Evolutionary conservation across 2,888 invertebrate species (phyloP).

Genomic region (Cyclophora punctaria): DNA sequence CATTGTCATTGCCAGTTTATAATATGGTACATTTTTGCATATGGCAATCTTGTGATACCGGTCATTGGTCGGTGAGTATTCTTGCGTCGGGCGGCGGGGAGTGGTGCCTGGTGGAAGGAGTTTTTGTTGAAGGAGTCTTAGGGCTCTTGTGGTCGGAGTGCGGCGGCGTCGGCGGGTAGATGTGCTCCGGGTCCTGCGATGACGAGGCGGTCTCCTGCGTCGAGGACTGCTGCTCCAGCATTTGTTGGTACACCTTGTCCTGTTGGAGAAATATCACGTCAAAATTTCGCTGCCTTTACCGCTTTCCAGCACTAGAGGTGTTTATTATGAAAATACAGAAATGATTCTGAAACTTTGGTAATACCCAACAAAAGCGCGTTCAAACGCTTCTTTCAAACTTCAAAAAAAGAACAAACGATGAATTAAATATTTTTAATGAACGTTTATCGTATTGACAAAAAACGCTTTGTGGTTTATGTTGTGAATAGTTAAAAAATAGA

Average conservation of each 20-base stretch:
- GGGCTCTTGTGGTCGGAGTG: slow-evolving; percentile 66
- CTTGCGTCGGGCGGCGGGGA: slow-evolving; percentile 26
- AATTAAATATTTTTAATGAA: too few relatives aligned
- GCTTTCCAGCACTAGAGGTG: too few relatives aligned
- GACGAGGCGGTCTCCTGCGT: slow-evolving; percentile 31
- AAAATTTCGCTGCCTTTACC: too few relatives aligned
- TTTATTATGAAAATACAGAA: too few relatives aligned
- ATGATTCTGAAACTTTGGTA: too few relatives aligned
- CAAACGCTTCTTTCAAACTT: too few relatives aligned
- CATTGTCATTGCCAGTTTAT: too few relatives aligned
- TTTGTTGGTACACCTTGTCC: slow-evolving; percentile 56
- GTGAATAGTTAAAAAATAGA: too few relatives aligned
- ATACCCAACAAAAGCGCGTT: too few relatives aligned
- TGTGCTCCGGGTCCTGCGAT: slow-evolving; percentile 35
- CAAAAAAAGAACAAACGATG: too few relatives aligned
- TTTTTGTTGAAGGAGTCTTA: slow-evolving; percentile 47
- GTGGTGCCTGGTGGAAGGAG: slow-evolving; percentile 44
- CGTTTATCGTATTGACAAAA: too few relatives aligned
- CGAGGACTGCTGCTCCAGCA: slow-evolving; percentile 37
- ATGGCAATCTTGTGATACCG: slow-evolving; percentile 11
- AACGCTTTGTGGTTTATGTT: too few relatives aligned
- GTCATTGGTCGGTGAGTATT: slow-evolving; percentile 22
- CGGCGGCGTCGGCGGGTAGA: slow-evolving; percentile 64
- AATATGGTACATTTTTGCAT: neutral
- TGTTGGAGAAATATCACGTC: slow-evolving; percentile 14